A percentile compares a stretch with the other conserved stretches of the same genome.
Conservation (phyloP, 2,797 vertebrate species). For the Spheniscus humboldti region DNA sequence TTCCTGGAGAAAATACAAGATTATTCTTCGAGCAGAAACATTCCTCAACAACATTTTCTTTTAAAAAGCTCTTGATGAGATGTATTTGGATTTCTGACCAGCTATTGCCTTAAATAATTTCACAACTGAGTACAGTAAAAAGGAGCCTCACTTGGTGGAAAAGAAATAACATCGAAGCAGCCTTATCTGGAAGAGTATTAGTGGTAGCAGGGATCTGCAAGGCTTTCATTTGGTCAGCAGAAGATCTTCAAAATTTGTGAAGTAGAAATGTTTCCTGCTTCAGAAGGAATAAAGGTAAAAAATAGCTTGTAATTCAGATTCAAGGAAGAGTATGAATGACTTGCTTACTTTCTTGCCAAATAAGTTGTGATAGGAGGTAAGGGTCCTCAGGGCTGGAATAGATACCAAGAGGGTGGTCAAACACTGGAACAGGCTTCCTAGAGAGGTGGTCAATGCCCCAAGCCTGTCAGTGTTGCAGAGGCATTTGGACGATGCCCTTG, state of each 20-base stretch:
- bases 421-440: not conserved
- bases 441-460: not conserved
- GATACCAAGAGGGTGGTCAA: not conserved
- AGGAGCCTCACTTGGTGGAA: not conserved
- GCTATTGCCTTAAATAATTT: slow-evolving; percentile 26
- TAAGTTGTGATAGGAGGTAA: not conserved
- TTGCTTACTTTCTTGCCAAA: not conserved
- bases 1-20: slow-evolving; percentile 21
- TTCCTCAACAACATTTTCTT: slow-evolving; percentile 15
- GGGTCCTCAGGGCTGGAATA: not conserved
- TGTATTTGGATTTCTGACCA: slow-evolving; percentile 30
- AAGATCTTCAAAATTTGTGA: not conserved
- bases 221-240: not conserved
- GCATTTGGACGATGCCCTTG: not conserved
- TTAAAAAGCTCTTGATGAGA: slow-evolving; percentile 11
- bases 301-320: not conserved
- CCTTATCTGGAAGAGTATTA: not conserved
- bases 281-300: not conserved
- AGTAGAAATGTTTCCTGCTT: not conserved
- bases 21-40: slow-evolving; percentile 12
- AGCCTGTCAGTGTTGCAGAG: not conserved
- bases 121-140: not conserved
- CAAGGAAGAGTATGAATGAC: not conserved
- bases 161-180: not conserved
- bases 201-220: not conserved